Evolutionary conservation across 2,888 invertebrate species (phyloP), one percentile per base, ranked within the genome.

Genomic region (Tipula unca): DNA sequence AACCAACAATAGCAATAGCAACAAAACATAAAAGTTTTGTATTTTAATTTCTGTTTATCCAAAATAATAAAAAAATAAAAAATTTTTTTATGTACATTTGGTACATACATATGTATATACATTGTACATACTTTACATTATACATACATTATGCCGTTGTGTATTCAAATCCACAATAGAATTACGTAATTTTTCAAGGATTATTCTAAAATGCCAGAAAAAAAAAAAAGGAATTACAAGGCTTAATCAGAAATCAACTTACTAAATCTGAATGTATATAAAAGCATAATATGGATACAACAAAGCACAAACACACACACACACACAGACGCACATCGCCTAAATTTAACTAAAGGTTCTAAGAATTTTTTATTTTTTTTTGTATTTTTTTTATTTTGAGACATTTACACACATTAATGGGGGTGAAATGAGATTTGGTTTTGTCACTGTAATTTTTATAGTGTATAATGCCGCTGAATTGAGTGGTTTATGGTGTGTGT

Each of bases 131-230:
- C 20, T 48, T 32, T 32, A 32, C 6, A 1, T 32, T 69, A 69
- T 69, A 25, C 10, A 69, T 69, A 69, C 10, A 20, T 25, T 69
- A 69, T 69, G 25, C 69, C 69, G 69, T 69, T 69, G 69, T 69
- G 69, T 69, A 69, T 69, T 69, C 69, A 69, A 69, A 69, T 69
- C 69, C 69, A 69, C 69, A 69, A 69, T 69, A 25, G 69, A 69
- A 69, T 69, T 69, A 69, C 25, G 25, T 69, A 69, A 69, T 69
- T 69, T 69, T 69, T 69, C 69, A 69, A 25, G 69, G 69, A 69
- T 69, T 69, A 69, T 69, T 25, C 69, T 25, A 69, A 69, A 69
- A 69, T 69, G 69, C 13, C 69, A 69, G 25, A 8, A 69, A 25
- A 69, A 48, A 48, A n/a, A 48, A 25, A 13, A 69, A 25, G 25